Base-by-base conservation (phyloP, 1,140 invertebrate species). In the Drosophila miranda region DNA sequence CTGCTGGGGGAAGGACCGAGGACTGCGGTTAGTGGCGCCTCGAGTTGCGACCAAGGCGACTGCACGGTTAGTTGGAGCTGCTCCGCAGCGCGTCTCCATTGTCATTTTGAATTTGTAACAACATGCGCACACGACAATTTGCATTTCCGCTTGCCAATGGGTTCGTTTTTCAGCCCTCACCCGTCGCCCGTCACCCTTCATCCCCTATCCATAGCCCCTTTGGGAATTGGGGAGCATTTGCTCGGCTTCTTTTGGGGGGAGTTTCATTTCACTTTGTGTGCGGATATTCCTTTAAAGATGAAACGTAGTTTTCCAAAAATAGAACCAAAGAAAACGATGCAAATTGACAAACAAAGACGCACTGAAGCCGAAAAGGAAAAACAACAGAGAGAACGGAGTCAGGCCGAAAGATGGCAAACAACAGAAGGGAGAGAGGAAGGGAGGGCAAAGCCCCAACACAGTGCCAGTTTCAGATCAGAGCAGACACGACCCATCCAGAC, bases 51-150 rank as follows among this genome's bases (percentile, higher is more conserved):
- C 62, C 64, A 56, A 68, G 66, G 46, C 60, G 71, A 55, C 72
- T 80, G 54, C 63, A 86, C 57, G 81, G 68, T 86, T 86, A 81
- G 81, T 81, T 86, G 72, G 73, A 74, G 51, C 42, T 68, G 54
- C 62, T 52, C 70, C 60, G 59, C 62, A 60, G 60, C 66, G 78
- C 78, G 51, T 67, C 71, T 66, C 61, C 55, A 75, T 75, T 75
- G 71, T 74, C 72, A 84, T 86, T 87, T 86, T 87, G 78, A 78
- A 86, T 86, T 86, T 86, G 81, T 86, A 71, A 87, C 81, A 86
- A 86, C 74, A 86, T 86, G 81, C 74, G 74, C 81, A 75, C 73
- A 68, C 62, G 70, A 78, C 82, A 87, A 86, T 86, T 86, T 86
- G 82, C 82, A 86, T 86, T 86, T 86, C 78, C 78, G 61, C 62